Percentiles rank a stretch among this genome's conserved stretches.
phyloP scores from a whole-genome alignment of 2,113 vertebrate species.

The Antigone vipio region DNA sequence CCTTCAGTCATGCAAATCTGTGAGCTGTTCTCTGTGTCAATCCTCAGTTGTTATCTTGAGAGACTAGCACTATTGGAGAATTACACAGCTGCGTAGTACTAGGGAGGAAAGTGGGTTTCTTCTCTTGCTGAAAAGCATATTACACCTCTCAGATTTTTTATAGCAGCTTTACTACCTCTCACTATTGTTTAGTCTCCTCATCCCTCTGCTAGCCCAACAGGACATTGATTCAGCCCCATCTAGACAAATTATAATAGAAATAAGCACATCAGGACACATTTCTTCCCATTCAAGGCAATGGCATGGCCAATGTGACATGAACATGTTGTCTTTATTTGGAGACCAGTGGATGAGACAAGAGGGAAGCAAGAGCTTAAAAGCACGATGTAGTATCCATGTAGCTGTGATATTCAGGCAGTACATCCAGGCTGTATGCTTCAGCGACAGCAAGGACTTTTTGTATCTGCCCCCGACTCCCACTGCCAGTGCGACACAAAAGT shows the following conservation, averaged over 20 bases:
- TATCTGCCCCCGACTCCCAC: background rate
- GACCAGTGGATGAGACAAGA: background rate
- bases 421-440: background rate
- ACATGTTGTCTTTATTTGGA: background rate
- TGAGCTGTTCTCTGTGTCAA: background rate
- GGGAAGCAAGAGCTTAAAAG: background rate
- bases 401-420: background rate
- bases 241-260: background rate
- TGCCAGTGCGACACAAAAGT: background rate
- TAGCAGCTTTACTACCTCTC: background rate
- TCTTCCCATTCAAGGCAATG: background rate
- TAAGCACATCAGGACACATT: background rate
- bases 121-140: background rate
- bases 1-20: background rate
- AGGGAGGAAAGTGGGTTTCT: background rate
- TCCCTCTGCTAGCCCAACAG: background rate
- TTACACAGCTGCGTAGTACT: background rate
- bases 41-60: background rate
- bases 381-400: accelerated
- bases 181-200: background rate
- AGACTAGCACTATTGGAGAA: background rate
- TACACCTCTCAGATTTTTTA: background rate
- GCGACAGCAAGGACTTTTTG: background rate
- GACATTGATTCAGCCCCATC: background rate
- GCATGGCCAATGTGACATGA: background rate